Conservation (phyloP, 2,888 invertebrate species). For the Chouioia cunea region DNA sequence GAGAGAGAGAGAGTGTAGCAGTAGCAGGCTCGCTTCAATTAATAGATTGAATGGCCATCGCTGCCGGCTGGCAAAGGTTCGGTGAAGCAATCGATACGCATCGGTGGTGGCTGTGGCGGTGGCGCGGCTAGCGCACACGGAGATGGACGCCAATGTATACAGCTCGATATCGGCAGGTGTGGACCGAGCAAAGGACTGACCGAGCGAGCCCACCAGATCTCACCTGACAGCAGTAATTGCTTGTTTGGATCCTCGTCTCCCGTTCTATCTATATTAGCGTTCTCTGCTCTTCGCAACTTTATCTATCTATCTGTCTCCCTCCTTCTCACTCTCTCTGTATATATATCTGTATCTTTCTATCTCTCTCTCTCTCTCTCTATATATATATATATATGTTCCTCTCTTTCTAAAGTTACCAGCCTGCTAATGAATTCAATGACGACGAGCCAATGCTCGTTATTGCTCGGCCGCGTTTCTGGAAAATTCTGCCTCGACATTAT, state of each 20-base stretch:
- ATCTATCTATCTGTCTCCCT: neutral
- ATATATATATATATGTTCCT: too few relatives aligned
- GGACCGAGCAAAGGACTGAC: slow-evolving; percentile 1
- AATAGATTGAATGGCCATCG: slow-evolving; percentile 50
- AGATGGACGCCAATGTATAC: slow-evolving; percentile 7
- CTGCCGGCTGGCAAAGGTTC: neutral
- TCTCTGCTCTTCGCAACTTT: neutral
- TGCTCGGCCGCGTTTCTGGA: slow-evolving; percentile 11
- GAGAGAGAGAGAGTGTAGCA: neutral
- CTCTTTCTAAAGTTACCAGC: neutral
- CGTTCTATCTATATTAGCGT: neutral
- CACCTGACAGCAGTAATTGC: slow-evolving; percentile 52
- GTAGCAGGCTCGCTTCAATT: slow-evolving; percentile 40
- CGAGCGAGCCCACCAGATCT: slow-evolving; percentile 10
- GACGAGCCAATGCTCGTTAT: slow-evolving; percentile 29
- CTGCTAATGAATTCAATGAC: slow-evolving; percentile 15
- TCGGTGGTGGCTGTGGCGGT: too few relatives aligned
- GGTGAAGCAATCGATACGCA: too few relatives aligned
- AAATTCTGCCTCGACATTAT: slow-evolving; percentile 32
- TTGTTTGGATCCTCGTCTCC: slow-evolving; percentile 49
- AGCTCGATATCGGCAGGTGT: slow-evolving; percentile 17
- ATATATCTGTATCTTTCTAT: neutral
- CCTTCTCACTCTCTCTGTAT: too few relatives aligned
- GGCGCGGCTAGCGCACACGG: neutral
- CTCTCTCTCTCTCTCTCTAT: slow-evolving; percentile 15